These are phyloP conservation scores for Pampus argenteus DNA, from an alignment of 2,797 vertebrate species.

Conservation along the genomic window DNA sequence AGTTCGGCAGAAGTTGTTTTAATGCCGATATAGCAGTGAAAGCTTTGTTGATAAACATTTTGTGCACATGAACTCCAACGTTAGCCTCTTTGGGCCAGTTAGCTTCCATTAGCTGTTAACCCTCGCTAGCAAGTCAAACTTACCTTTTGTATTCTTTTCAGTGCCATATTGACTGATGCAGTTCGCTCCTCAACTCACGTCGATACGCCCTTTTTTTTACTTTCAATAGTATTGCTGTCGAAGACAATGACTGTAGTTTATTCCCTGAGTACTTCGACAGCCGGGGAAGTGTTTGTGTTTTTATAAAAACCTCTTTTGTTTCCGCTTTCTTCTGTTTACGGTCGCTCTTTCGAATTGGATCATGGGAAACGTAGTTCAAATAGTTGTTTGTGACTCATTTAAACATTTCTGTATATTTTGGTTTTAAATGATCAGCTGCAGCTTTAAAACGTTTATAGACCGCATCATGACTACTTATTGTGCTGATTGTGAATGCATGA, in stretches of 20 bases:
- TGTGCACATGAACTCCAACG: not conserved
- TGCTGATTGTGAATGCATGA: too few relatives aligned
- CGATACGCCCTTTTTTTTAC: not conserved
- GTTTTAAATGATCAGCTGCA: not conserved
- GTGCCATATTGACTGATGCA: conserved; percentile 62
- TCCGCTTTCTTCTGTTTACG: conserved; percentile 72
- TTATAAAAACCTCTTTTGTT: conserved; percentile 67
- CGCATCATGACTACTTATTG: too few relatives aligned
- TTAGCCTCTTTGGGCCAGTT: conserved; percentile 36
- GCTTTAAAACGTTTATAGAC: too few relatives aligned
- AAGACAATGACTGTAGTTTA: conserved; percentile 53
- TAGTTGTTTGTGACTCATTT: not conserved
- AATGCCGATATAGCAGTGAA: accelerated
- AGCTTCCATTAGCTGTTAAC: conserved; percentile 43
- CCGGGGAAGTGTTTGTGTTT: conserved; percentile 70
- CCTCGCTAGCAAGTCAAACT: conserved; percentile 38
- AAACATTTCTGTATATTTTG: too few relatives aligned
- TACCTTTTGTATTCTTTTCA: conserved; percentile 80
- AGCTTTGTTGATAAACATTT: not conserved
- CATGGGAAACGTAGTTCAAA: conserved; percentile 66
- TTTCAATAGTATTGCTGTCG: conserved; percentile 47
- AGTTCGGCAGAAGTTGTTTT: not conserved
- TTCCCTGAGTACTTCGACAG: conserved; percentile 71
- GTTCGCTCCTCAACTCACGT: conserved; percentile 15
- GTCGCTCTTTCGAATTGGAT: conserved; percentile 25